Conservation (phyloP, 2,888 invertebrate genomes). For the Clitarchus hookeri region DNA sequence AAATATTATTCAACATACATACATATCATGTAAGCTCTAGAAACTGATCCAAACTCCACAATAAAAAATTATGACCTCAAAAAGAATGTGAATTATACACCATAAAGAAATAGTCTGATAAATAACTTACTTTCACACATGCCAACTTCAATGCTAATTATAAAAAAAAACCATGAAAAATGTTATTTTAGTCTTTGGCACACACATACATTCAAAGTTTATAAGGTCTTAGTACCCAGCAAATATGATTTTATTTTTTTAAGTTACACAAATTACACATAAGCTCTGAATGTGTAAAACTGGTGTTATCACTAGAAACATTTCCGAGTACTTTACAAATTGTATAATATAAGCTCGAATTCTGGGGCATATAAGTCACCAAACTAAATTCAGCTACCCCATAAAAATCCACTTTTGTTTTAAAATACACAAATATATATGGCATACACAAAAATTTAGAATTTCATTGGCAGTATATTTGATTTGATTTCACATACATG, state of each 20-base stretch:
- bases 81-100: too few species aligned
- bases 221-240: too few species aligned
- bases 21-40: too few species aligned
- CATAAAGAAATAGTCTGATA: too few species aligned
- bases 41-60: too few species aligned
- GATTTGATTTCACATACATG: background rate
- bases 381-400: background rate
- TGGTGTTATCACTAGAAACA: background rate
- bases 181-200: background rate
- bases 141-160: too few species aligned
- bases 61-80: too few species aligned
- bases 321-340: background rate
- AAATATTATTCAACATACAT: too few species aligned
- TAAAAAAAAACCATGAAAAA: too few species aligned
- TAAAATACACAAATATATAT: background rate
- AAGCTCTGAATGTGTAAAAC: background rate
- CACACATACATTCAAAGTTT: background rate
- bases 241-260: background rate
- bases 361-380: background rate
- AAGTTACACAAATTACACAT: background rate
- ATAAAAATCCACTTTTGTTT: background rate
- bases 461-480: slow-evolving; percentile 4
- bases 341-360: background rate
- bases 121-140: too few species aligned
- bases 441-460: background rate